These are phyloP conservation scores for Thunnus albacares DNA, from an alignment of 2,797 vertebrate genomes.

Conservation along the genomic window DNA sequence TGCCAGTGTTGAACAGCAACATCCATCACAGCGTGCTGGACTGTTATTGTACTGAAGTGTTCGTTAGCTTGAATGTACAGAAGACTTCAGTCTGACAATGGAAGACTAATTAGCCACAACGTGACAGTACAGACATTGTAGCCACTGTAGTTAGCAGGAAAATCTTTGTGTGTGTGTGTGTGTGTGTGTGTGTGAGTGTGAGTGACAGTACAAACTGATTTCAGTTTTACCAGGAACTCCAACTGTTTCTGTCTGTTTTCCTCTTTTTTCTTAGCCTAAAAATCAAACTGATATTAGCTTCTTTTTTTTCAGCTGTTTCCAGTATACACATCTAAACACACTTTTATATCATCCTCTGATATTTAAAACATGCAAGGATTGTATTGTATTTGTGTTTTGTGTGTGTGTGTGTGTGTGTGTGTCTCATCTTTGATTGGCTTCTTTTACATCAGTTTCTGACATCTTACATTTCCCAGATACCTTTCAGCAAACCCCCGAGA, in stretches of 20 bases:
- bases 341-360: background rate
- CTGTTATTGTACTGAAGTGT: background rate
- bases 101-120: background rate
- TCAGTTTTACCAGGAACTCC: background rate
- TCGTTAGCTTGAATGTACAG: background rate
- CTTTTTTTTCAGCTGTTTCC: background rate
- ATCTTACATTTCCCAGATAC: background rate
- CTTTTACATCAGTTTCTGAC: background rate
- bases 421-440: too few relatives aligned
- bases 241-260: background rate
- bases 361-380: background rate
- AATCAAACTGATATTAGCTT: background rate
- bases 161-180: background rate
- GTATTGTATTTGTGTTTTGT: background rate
- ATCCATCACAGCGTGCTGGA: background rate
- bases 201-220: background rate
- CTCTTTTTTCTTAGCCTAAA: background rate
- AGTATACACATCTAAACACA: background rate
- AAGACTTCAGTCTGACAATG: background rate
- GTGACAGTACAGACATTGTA: background rate
- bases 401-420: background rate
- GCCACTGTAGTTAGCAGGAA: background rate
- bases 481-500: background rate
- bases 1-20: conserved; percentile 45
- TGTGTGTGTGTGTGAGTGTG: background rate